Evolutionary conservation across 2,113 vertebrate species (phyloP), one percentile per base, ranked within the genome.

Genomic region (Alouatta palliata): DNA sequence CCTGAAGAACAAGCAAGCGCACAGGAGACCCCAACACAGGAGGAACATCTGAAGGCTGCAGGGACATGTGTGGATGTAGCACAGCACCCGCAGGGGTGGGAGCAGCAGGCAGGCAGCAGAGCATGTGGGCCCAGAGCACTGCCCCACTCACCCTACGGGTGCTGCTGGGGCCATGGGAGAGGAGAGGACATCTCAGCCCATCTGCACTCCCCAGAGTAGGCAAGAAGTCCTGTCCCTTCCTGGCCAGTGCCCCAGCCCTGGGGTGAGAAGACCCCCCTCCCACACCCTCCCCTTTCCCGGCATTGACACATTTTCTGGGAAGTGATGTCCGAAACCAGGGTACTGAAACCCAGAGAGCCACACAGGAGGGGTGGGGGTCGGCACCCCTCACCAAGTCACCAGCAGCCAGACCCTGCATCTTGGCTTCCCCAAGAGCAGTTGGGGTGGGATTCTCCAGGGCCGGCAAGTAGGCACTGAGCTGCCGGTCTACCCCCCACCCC

Each of bases 391-490:
- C 27, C 13, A 45, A 21, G 70, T 37, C 56, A 54, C 68, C 1
- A 1, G 75, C 40, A 35, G 35, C 58, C 54, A 84, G 76, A 66
- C 21, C 37, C 32, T 47, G 75, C 27, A 89, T 92, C 80, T 87
- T 23, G 2, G 90, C 64, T 58, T 80, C 71, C 87, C 56, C 14
- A 3, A 43, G 17, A 43, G 68, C 77, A 54, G 49, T 10, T 16
- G 64, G 87, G 90, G 23, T 61, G 58, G 37, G 80, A 40, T 64
- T 68, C 87, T 87, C 79, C 56, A 27, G 8, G 7, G 71, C 37
- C n/a, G 43, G 92, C 66, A 75, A 84, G 83, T 3, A 76, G 75
- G n/a, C 96, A 3, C 40, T 70, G 93, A 87, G 81, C 82, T 94
- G 86, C 73, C 75, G 13, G 71, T n/a, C 8, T 2, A 25, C 66